Conservation (phyloP, 2,888 invertebrate species). For the Leucozona laternaria region DNA sequence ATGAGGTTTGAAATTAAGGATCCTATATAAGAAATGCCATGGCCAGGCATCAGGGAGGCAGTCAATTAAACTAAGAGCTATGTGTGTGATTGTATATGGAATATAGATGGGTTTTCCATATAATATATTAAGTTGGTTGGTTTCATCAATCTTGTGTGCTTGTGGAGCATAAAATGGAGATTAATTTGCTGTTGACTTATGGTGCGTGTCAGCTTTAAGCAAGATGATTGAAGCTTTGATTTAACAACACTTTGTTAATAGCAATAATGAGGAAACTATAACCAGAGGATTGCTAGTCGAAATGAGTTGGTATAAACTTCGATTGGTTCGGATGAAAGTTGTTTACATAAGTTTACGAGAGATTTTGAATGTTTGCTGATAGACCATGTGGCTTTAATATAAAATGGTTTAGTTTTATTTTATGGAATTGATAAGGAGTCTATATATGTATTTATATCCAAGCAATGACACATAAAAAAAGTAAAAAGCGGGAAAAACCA, state of each 20-base stretch:
- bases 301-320: not conserved
- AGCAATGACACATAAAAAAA: too few species aligned
- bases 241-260: constrained; percentile 41
- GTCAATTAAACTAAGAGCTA: constrained; percentile 66
- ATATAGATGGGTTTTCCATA: constrained; percentile 5
- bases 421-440: too few species aligned
- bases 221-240: constrained; percentile 35
- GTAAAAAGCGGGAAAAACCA: too few species aligned
- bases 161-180: constrained; percentile 47
- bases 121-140: constrained; percentile 48
- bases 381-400: not conserved
- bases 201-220: constrained; percentile 4
- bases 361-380: not conserved
- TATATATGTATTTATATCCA: too few species aligned
- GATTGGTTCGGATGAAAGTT: not conserved
- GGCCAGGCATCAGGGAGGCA: not conserved
- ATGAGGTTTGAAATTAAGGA: constrained; percentile 10
- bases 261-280: constrained; percentile 9
- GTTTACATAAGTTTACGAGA: not conserved
- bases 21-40: constrained; percentile 18
- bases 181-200: constrained; percentile 55
- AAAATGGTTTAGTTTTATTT: not conserved
- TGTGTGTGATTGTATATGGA: too few species aligned
- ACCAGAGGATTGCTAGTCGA: not conserved
- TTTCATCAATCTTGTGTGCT: constrained; percentile 38